These are phyloP conservation scores for Ramazzottius varieornatus DNA, from an alignment of 2,888 invertebrate genomes.

Conservation along the genomic window DNA sequence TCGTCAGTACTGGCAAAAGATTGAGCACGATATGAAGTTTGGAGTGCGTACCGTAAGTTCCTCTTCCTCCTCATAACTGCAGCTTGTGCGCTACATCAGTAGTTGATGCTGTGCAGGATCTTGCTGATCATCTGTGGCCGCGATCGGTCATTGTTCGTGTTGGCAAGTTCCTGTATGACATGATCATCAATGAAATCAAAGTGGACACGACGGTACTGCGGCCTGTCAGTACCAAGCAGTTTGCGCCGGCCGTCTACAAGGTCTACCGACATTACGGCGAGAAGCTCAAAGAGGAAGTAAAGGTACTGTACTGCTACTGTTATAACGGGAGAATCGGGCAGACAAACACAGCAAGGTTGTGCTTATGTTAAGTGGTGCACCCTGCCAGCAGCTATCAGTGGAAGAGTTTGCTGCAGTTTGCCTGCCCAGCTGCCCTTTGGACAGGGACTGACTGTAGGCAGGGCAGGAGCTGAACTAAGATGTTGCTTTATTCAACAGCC, in stretches of 20 bases:
- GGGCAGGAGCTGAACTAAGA: no score
- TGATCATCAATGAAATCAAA: conserved; percentile 57
- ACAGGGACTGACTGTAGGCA: no score
- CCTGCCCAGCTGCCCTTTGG: no score
- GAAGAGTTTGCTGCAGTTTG: no score
- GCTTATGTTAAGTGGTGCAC: no score
- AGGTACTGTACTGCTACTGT: no score
- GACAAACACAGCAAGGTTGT: no score
- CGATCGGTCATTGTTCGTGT: conserved; percentile 22
- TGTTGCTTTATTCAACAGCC: no score
- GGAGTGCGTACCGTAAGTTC: conserved; percentile 11
- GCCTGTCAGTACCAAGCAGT: conserved; percentile 8
- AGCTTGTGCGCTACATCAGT: no score
- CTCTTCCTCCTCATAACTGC: no score
- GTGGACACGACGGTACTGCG: conserved; percentile 45
- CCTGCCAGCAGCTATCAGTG: no score
- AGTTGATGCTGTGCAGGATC: conserved; percentile 12
- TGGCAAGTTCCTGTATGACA: conserved; percentile 59
- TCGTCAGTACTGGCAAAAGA: conserved; percentile 12
- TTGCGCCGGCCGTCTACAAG: conserved; percentile 16
- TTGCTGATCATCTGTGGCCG: conserved; percentile 8
- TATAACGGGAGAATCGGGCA: no score
- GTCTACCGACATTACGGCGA: conserved; percentile 12
- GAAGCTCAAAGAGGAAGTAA: conserved; percentile 13
- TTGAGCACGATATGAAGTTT: conserved; percentile 9